phyloP scores from a whole-genome alignment of 1,140 invertebrate species.

The Drosophila kohkoa region DNA sequence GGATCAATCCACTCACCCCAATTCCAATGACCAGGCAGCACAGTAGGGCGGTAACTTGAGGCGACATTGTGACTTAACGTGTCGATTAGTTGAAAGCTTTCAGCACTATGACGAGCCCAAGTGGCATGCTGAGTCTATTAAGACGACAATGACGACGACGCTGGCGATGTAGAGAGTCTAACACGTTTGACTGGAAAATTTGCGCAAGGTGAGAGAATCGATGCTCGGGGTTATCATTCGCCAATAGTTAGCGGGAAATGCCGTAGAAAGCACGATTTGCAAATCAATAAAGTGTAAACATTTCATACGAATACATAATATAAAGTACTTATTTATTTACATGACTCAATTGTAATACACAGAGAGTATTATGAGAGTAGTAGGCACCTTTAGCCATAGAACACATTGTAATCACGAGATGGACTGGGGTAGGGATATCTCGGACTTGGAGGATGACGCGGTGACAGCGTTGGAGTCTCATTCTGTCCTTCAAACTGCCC shows the following conservation, averaged over 20 bases:
- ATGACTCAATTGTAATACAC: conserved; percentile 18
- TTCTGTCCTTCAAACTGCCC: too few relatives aligned
- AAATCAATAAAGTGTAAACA: conserved; percentile 33
- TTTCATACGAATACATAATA: conserved; percentile 7
- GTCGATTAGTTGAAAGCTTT: conserved; percentile 35
- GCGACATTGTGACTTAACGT: conserved; percentile 47
- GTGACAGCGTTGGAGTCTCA: too few relatives aligned
- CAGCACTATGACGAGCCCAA: conserved; percentile 38
- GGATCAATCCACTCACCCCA: conserved; percentile 27
- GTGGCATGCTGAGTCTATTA: conserved; percentile 37
- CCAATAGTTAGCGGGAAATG: conserved; percentile 39
- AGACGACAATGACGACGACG: not conserved
- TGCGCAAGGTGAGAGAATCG: conserved; percentile 48
- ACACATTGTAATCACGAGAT: conserved; percentile 47
- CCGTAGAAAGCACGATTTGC: conserved; percentile 16
- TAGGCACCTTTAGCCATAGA: conserved; percentile 53
- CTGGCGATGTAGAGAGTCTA: conserved; percentile 11
- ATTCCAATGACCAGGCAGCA: conserved; percentile 27
- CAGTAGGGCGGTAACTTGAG: conserved; percentile 22
- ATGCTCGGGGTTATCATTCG: conserved; percentile 58
- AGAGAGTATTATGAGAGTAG: not conserved
- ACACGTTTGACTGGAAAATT: conserved; percentile 64
- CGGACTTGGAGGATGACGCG: conserved; percentile 32
- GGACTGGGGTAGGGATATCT: conserved; percentile 32
- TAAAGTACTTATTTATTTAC: conserved; percentile 15